Conservation (phyloP, 2,888 invertebrate genomes). For the Falcaria lacertinaria region DNA sequence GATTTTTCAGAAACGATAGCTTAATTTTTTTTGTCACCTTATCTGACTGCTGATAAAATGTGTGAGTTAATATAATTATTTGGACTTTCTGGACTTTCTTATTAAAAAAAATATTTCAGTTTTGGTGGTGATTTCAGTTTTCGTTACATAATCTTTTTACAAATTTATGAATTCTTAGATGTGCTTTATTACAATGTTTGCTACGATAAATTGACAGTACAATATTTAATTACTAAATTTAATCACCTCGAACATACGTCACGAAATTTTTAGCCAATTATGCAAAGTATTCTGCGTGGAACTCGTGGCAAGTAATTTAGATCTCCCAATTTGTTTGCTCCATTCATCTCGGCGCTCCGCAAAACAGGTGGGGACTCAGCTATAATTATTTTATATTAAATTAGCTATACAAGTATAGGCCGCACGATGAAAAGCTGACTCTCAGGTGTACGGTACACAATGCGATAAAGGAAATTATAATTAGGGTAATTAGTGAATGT, state of each 20-base stretch:
- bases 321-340: conserved; percentile 18
- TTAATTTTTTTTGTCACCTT: too few species aligned
- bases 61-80: too few species aligned
- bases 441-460: not conserved
- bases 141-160: too few species aligned
- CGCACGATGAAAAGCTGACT: not conserved
- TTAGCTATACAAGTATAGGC: not conserved
- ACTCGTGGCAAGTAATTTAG: not conserved
- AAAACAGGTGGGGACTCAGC: not conserved
- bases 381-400: not conserved
- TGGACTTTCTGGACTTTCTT: too few species aligned
- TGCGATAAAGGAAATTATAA: not conserved
- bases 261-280: not conserved
- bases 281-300: not conserved
- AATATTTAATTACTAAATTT: not conserved
- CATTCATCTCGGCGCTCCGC: conserved; percentile 10
- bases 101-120: too few species aligned
- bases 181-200: too few species aligned
- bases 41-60: too few species aligned
- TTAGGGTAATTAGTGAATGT: not conserved
- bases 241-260: not conserved
- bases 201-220: too few species aligned
- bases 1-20: too few species aligned
- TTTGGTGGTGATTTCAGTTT: too few species aligned
- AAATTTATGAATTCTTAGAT: too few species aligned